These are phyloP conservation scores for Erpobdella octoculata DNA, from an alignment of 2,888 invertebrate species.

Conservation along the genomic window DNA sequence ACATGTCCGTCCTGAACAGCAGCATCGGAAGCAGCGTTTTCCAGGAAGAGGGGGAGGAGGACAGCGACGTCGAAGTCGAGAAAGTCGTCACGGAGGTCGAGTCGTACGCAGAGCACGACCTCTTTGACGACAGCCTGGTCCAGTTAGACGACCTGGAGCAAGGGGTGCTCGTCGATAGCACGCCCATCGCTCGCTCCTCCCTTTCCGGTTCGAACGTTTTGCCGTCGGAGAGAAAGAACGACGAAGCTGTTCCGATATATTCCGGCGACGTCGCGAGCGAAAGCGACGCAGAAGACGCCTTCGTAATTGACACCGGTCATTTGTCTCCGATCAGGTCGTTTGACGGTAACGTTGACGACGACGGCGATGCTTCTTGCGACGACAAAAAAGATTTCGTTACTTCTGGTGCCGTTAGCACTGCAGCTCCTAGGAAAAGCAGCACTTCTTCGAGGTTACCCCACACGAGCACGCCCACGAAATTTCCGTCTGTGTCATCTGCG, in stretches of 20 bases:
- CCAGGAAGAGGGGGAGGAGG: neutral
- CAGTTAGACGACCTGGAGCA: conserved; percentile 3
- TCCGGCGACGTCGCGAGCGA: neutral
- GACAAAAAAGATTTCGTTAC: neutral
- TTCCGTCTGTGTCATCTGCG: too few relatives aligned
- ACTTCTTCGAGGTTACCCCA: neutral
- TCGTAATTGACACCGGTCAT: neutral
- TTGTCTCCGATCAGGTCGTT: conserved; percentile 15
- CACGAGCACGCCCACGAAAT: too few relatives aligned
- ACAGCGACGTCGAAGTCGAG: neutral
- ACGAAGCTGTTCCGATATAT: neutral
- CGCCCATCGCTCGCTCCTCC: too few relatives aligned
- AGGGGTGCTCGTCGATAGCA: neutral
- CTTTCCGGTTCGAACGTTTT: too few relatives aligned
- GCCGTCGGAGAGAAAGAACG: too few relatives aligned
- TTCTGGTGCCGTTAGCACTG: neutral
- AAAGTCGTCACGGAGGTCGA: neutral
- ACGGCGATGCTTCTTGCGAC: neutral
- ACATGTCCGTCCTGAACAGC: neutral
- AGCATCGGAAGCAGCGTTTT: neutral
- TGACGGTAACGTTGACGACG: conserved; percentile 1
- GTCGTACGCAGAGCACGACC: neutral
- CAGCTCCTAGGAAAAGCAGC: neutral
- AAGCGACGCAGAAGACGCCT: neutral
- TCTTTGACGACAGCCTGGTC: neutral